A percentile compares a stretch with the other conserved stretches of the same genome.
These are phyloP conservation scores for Erynnis tages DNA, from an alignment of 2,888 invertebrate genomes.

Conservation along the genomic window DNA sequence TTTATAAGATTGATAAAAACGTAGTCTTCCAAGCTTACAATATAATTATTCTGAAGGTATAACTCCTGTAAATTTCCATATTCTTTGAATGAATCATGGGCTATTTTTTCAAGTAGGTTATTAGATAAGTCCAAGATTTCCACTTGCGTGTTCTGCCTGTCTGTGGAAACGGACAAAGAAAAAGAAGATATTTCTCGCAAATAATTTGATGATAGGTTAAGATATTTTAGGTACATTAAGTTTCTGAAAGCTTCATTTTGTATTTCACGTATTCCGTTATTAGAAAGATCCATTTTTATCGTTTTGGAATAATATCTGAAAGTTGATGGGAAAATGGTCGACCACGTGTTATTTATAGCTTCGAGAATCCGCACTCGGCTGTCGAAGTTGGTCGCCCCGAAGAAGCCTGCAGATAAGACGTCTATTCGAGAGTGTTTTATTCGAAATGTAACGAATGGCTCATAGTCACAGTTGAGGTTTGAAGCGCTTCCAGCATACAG, in stretches of 20 bases:
- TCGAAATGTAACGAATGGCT: slow-evolving; percentile 50
- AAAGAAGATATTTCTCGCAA: slow-evolving; percentile 44
- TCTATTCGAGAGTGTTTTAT: slow-evolving; percentile 42
- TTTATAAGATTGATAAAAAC: slow-evolving; percentile 46
- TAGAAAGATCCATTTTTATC: slow-evolving; percentile 46
- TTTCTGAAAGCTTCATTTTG: slow-evolving; percentile 49
- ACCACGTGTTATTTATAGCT: slow-evolving; percentile 50
- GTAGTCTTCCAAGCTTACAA: slow-evolving; percentile 47
- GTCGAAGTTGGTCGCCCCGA: slow-evolving; percentile 67
- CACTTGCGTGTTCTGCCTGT: slow-evolving; percentile 38
- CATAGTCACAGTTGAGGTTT: slow-evolving; percentile 44
- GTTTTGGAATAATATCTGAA: slow-evolving; percentile 56
- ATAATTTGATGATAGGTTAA: slow-evolving; percentile 58
- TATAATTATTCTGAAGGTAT: slow-evolving; percentile 51
- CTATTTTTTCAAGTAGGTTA: slow-evolving; percentile 47
- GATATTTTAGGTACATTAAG: slow-evolving; percentile 38
- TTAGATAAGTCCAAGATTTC: slow-evolving; percentile 53
- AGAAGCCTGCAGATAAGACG: slow-evolving; percentile 48
- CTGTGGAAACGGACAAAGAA: slow-evolving; percentile 42
- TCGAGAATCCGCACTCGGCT: slow-evolving; percentile 51
- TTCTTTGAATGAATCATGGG: slow-evolving; percentile 41
- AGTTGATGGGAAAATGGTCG: slow-evolving; percentile 40
- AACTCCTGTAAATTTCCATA: slow-evolving; percentile 45
- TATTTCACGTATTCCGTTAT: slow-evolving; percentile 48
- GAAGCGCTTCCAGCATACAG: slow-evolving; percentile 42